Base-by-base conservation (phyloP, 92 coral and sea anemone genomes). In the Parazoanthus darwini region DNA sequence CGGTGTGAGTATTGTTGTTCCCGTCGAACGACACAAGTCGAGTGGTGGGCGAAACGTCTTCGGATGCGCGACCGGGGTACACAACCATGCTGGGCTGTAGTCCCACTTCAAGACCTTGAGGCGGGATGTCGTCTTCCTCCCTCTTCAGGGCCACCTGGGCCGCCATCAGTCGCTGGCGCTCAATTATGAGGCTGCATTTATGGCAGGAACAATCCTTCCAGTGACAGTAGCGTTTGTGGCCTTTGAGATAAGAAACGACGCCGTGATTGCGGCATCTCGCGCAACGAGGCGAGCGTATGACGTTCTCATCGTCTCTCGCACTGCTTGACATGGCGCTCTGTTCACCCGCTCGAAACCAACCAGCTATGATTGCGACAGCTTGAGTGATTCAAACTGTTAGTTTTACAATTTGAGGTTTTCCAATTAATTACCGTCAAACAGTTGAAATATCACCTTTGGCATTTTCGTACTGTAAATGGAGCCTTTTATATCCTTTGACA, bases 251-350 rank as follows among this genome's bases (percentile, higher is more conserved):
- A 20, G 98, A 93, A 1, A 89, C 83, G 43, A 87, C 77, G 29
- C 99, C 98, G 82, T 97, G 99, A 82, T 97, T 97, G 54, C 99
- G 93, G 85, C 99, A 97, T 39, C 99, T 77, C 37, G 99, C 99
- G 54, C 99, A 97, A 70, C 98, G 93, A 35, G 99, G 99, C 13
- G 98, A 88, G 14, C 98, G 92, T 37, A 90, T 90, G 59, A 84
- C 65, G 58, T 91, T 93, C 25, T 95, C 96, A 65, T 94, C 97
- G 39, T 76, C 86, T 82, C 90, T 63, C 25, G 84, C 59, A 54
- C 77, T 67, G 58, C 86, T 88, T 67, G 95, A 89, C 95, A 93
- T 91, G 20, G 66, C 87, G 74, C 36, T 3, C 46, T 78, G 73
- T 54, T 81, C 83, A 43, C 37, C 42, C 43, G 56, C 68, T 43